phyloP scores from a whole-genome alignment of 2,888 invertebrate genomes.

The Drosophila mettleri region DNA sequence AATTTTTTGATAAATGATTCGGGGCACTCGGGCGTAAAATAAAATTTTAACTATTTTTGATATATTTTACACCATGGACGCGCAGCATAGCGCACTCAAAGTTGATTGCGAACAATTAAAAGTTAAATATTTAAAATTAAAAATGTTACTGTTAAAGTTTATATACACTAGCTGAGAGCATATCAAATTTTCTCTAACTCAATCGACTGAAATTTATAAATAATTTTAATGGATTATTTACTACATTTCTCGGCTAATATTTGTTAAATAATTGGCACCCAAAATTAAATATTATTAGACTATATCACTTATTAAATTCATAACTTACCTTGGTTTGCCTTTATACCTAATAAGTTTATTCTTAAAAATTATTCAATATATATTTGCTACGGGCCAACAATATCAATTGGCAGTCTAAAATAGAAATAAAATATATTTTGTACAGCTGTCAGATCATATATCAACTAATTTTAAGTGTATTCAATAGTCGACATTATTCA shows the following conservation, averaged over 20 bases:
- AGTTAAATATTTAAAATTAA: slow-evolving; percentile 79
- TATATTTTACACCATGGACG: slow-evolving; percentile 54
- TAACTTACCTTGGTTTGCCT: no score
- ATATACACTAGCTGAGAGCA: slow-evolving; percentile 10
- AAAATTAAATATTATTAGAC: no score
- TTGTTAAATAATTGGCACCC: no score
- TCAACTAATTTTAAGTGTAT: no score
- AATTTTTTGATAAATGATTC: slow-evolving; percentile 63
- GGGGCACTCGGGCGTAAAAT: slow-evolving; percentile 9
- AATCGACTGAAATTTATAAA: background rate
- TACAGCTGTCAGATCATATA: no score
- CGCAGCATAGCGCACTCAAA: slow-evolving; percentile 48
- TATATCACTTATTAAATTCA: no score
- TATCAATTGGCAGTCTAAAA: no score
- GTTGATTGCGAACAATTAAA: slow-evolving; percentile 79
- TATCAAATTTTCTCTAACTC: background rate
- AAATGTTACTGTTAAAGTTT: slow-evolving; percentile 49
- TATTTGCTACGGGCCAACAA: no score
- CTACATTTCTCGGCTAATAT: background rate
- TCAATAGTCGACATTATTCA: background rate
- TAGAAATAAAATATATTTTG: no score
- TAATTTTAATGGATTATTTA: background rate
- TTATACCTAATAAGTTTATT: no score
- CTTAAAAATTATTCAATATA: no score
- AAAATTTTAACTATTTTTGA: slow-evolving; percentile 55